Percentiles rank a stretch among this genome's conserved stretches.
Conservation (phyloP, 2,113 vertebrate genomes). For the Sinocyclocheilus grahami region DNA sequence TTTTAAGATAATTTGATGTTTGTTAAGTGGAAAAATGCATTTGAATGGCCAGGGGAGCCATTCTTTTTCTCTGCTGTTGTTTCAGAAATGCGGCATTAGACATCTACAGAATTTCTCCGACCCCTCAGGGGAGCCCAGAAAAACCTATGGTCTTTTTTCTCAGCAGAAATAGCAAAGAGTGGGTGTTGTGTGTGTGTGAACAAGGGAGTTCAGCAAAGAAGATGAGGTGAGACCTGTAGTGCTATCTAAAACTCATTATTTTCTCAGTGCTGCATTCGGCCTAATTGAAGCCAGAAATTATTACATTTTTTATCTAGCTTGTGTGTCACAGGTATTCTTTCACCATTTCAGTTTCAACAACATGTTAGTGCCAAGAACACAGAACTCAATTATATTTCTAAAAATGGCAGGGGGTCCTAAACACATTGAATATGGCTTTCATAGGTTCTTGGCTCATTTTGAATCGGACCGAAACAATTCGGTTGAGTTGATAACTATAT, state of each 20-base stretch:
- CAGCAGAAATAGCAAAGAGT: slow-evolving; percentile 38
- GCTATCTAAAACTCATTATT: slow-evolving; percentile 40
- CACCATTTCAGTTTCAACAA: background rate
- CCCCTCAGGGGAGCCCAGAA: slow-evolving; percentile 78
- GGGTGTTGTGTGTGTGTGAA: slow-evolving; percentile 30
- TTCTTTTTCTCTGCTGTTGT: slow-evolving; percentile 82
- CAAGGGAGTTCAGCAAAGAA: slow-evolving; percentile 35
- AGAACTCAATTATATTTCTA: too few relatives aligned
- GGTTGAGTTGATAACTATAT: background rate
- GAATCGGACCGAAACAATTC: background rate
- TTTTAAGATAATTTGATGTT: slow-evolving; percentile 87
- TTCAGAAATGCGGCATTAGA: slow-evolving; percentile 83
- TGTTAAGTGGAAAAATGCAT: slow-evolving; percentile 83
- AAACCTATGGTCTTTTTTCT: slow-evolving; percentile 53
- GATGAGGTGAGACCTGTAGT: slow-evolving; percentile 17
- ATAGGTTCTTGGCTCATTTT: too few relatives aligned
- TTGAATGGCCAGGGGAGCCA: slow-evolving; percentile 84
- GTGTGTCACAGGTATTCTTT: background rate
- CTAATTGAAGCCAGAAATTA: background rate
- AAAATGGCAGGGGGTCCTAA: background rate
- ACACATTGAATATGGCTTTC: background rate
- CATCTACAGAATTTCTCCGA: slow-evolving; percentile 82
- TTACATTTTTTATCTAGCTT: slow-evolving; percentile 13
- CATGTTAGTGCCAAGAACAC: too few relatives aligned
- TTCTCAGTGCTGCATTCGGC: slow-evolving; percentile 29